Evolutionary conservation across 2,888 invertebrate genomes (phyloP).

Genomic region (Sminthurides aquaticus): DNA sequence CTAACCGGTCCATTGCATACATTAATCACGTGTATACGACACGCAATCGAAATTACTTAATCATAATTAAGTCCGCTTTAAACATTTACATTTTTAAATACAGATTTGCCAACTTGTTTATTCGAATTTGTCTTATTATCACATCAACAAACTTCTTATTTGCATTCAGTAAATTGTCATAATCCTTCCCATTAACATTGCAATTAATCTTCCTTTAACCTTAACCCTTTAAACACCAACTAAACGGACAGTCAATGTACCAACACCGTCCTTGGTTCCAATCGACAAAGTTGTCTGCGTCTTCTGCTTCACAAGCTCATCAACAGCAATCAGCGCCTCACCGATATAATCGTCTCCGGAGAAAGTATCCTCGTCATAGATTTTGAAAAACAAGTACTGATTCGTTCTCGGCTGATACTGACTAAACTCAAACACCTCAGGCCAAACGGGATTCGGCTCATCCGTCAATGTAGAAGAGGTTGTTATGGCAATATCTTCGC

Average conservation of each 20-base stretch:
- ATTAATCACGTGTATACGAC: too few species aligned
- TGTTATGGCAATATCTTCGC: not conserved
- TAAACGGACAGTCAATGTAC: not conserved
- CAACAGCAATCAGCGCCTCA: not conserved
- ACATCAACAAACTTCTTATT: too few species aligned
- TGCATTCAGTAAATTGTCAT: too few species aligned
- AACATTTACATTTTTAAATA: too few species aligned
- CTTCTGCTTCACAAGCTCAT: not conserved
- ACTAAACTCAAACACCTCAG: conserved; percentile 3
- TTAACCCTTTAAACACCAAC: conserved; percentile 1
- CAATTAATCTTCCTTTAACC: too few species aligned
- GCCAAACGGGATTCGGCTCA: conserved; percentile 7
- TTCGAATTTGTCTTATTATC: too few species aligned
- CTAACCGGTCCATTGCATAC: too few species aligned
- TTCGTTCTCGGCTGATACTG: not conserved
- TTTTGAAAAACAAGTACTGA: not conserved
- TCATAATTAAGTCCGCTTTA: too few species aligned
- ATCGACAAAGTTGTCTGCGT: not conserved
- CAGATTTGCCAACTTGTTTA: too few species aligned
- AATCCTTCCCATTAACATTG: too few species aligned
- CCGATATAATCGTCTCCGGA: conserved; percentile 4
- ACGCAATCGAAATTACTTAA: too few species aligned
- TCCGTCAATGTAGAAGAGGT: conserved; percentile 2
- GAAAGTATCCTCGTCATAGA: conserved; percentile 3
- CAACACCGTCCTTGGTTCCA: not conserved